phyloP scores from a whole-genome alignment of 2,113 vertebrate species.

The Pristiophorus japonicus region DNA sequence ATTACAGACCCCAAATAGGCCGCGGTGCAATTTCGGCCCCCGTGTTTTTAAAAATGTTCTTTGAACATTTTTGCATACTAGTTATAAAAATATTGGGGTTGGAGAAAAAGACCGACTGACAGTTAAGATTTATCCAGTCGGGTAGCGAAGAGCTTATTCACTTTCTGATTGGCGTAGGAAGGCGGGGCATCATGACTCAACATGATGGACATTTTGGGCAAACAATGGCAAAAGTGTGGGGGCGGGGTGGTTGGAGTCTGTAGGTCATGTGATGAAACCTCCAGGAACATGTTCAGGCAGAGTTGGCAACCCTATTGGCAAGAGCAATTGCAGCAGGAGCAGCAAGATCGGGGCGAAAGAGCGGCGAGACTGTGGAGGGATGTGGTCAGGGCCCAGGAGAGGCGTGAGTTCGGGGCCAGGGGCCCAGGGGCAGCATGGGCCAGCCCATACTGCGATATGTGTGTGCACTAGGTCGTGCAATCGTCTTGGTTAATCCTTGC shows the following conservation, averaged over 20 bases:
- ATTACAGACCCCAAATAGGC: no score
- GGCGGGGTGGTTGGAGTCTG: neutral
- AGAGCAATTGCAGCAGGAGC: no score
- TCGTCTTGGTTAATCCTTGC: no score
- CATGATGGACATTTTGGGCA: neutral
- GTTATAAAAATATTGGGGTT: neutral
- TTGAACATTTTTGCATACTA: neutral
- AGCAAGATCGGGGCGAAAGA: no score
- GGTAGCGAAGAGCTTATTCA: neutral
- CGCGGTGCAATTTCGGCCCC: no score
- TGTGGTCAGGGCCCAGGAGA: no score
- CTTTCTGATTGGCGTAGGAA: neutral
- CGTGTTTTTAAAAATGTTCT: neutral
- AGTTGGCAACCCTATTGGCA: neutral
- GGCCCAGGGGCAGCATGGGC: no score
- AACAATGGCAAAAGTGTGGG: neutral
- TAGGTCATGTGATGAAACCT: neutral
- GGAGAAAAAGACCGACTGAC: neutral
- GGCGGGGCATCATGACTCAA: neutral
- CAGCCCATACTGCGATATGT: no score
- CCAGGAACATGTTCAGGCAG: neutral
- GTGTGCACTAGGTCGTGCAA: no score
- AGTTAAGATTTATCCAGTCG: neutral
- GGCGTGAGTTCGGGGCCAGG: no score
- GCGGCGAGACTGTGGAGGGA: no score